phyloP scores from a whole-genome alignment of 2,797 vertebrate genomes.

The Anguilla marmorata region DNA sequence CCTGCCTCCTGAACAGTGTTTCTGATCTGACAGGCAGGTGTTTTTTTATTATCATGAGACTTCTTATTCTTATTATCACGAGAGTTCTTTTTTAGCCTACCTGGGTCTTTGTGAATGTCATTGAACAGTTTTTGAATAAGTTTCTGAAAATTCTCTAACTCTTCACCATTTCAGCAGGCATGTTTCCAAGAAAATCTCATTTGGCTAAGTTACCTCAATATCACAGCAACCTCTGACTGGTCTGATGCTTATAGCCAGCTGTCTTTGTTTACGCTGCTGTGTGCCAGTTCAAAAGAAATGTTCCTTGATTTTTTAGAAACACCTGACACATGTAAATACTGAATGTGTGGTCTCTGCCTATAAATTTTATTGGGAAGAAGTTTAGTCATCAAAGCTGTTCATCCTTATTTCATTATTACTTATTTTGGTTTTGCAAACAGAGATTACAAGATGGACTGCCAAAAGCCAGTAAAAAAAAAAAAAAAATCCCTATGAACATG shows the following conservation, averaged over 20 bases:
- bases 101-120: not conserved
- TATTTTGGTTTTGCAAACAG: not conserved
- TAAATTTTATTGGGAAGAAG: not conserved
- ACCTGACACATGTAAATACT: conserved; percentile 4
- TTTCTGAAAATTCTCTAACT: not conserved
- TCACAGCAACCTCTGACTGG: not conserved
- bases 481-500: not conserved
- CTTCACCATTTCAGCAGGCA: not conserved
- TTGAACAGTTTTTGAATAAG: not conserved
- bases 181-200: conserved; percentile 11
- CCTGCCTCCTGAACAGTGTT: too few relatives aligned
- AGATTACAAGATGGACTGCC: not conserved
- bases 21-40: too few relatives aligned
- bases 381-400: not conserved
- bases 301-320: not conserved
- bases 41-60: too few relatives aligned
- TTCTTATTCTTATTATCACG: too few relatives aligned
- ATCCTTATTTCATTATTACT: not conserved
- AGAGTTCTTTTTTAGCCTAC: too few relatives aligned
- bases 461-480: not conserved
- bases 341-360: not conserved
- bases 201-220: not conserved
- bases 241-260: conserved; percentile 1
- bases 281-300: conserved; percentile 12
- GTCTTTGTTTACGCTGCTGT: not conserved